phyloP scores from a whole-genome alignment of 2,888 invertebrate genomes.

The Xanthostigma xanthostigma region DNA sequence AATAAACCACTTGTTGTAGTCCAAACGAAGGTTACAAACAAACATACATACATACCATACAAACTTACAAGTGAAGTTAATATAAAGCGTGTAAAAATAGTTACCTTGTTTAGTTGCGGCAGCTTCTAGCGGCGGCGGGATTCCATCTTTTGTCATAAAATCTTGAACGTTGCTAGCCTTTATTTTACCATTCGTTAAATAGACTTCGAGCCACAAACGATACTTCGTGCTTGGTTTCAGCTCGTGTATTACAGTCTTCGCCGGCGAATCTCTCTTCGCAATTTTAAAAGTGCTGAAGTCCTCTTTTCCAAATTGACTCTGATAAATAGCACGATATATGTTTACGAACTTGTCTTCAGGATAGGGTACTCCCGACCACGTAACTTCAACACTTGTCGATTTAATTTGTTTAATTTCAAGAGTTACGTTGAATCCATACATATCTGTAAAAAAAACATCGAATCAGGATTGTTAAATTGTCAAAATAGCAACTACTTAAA shows the following conservation, averaged over 20 bases:
- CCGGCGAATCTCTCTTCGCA: slow-evolving; percentile 54
- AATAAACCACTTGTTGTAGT: too few relatives aligned
- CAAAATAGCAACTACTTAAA: too few relatives aligned
- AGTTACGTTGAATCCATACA: slow-evolving; percentile 67
- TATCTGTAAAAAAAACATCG: slow-evolving; percentile 35
- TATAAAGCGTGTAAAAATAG: slow-evolving; percentile 1
- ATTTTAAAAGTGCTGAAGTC: slow-evolving; percentile 59
- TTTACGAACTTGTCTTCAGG: slow-evolving; percentile 84
- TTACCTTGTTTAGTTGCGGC: slow-evolving; percentile 36
- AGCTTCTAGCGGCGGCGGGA: slow-evolving; percentile 30
- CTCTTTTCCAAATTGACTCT: slow-evolving; percentile 58
- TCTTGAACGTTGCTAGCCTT: slow-evolving; percentile 83
- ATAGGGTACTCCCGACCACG: slow-evolving; percentile 73
- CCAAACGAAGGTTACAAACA: too few relatives aligned
- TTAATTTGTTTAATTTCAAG: slow-evolving; percentile 64
- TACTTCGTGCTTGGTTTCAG: slow-evolving; percentile 70
- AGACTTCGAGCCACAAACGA: slow-evolving; percentile 77
- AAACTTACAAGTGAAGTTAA: too few relatives aligned
- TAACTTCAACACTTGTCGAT: slow-evolving; percentile 59
- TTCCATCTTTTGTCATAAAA: slow-evolving; percentile 67
- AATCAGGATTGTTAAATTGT: not conserved
- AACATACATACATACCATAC: too few relatives aligned
- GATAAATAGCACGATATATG: slow-evolving; percentile 73
- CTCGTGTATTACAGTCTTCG: slow-evolving; percentile 48
- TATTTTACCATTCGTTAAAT: slow-evolving; percentile 77